Evolutionary conservation across 2,113 vertebrate species (phyloP).

Genomic region (Prunella himalayana): DNA sequence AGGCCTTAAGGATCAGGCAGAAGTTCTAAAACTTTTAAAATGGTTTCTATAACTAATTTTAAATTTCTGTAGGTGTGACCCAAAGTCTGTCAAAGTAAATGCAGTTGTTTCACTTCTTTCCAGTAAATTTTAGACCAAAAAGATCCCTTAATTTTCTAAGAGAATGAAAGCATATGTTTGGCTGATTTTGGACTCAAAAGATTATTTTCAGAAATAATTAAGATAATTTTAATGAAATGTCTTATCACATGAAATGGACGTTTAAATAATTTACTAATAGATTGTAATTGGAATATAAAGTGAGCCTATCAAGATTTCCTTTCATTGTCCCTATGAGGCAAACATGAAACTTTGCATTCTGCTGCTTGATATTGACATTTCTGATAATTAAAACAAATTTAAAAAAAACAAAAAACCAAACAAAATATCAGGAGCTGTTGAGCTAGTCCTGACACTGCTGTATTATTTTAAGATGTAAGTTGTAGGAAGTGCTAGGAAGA

Average conservation of each 20-base stretch:
- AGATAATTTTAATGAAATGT: background rate
- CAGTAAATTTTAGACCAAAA: background rate
- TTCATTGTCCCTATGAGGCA: background rate
- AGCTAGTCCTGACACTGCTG: background rate
- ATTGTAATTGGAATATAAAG: background rate
- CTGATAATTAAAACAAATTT: background rate
- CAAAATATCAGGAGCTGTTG: background rate
- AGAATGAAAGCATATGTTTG: background rate
- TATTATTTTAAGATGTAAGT: background rate
- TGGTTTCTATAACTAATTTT: background rate
- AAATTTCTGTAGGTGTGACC: background rate
- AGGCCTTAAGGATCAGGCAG: background rate
- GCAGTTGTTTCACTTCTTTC: background rate
- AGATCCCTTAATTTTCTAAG: background rate
- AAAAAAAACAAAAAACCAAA: rapidly evolving
- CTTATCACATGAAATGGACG: background rate
- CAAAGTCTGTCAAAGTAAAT: background rate
- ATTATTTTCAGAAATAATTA: background rate
- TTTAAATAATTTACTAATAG: background rate
- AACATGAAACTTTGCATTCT: background rate
- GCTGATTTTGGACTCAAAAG: background rate
- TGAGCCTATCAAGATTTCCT: background rate
- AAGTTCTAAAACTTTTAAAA: background rate
- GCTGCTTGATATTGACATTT: background rate
- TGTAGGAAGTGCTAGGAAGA: background rate